Conservation (phyloP, 1,140 invertebrate species). For the Polypedilum pembai region DNA sequence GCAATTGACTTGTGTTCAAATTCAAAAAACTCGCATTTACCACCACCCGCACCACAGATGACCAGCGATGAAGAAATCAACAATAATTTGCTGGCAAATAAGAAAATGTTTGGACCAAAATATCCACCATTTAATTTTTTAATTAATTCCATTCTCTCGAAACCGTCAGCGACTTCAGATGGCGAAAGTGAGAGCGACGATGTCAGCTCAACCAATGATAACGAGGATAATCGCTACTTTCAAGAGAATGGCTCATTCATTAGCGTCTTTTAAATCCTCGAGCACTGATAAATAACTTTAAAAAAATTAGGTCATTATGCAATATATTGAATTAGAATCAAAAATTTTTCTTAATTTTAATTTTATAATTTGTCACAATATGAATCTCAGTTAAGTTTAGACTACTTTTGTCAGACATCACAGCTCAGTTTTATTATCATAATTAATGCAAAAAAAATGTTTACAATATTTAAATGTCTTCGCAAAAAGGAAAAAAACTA, state of each 20-base stretch:
- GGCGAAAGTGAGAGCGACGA: conserved; percentile 24
- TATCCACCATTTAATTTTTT: conserved; percentile 28
- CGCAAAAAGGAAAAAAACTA: not conserved
- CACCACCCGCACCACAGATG: too few relatives aligned
- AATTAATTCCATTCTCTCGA: conserved; percentile 28
- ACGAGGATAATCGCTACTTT: conserved; percentile 27
- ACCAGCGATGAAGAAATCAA: not conserved
- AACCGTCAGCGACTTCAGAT: conserved; percentile 25
- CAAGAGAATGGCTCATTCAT: conserved; percentile 25
- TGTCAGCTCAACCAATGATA: conserved; percentile 23
- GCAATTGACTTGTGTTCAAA: conserved; percentile 10
- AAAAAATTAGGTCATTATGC: not conserved
- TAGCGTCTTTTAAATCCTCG: conserved; percentile 15
- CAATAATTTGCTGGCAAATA: conserved; percentile 16
- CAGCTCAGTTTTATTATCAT: conserved; percentile 8
- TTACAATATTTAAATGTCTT: conserved; percentile 27
- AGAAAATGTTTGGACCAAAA: conserved; percentile 27
- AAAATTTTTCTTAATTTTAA: not conserved
- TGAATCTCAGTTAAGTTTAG: conserved; percentile 12
- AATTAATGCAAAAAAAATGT: not conserved
- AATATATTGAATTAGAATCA: not conserved
- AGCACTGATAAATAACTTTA: not conserved
- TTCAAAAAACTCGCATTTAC: conserved; percentile 5
- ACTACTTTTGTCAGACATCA: not conserved
- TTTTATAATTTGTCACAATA: not conserved